Conservation (phyloP, 1,140 invertebrate genomes). For the Drosophila lowei region DNA sequence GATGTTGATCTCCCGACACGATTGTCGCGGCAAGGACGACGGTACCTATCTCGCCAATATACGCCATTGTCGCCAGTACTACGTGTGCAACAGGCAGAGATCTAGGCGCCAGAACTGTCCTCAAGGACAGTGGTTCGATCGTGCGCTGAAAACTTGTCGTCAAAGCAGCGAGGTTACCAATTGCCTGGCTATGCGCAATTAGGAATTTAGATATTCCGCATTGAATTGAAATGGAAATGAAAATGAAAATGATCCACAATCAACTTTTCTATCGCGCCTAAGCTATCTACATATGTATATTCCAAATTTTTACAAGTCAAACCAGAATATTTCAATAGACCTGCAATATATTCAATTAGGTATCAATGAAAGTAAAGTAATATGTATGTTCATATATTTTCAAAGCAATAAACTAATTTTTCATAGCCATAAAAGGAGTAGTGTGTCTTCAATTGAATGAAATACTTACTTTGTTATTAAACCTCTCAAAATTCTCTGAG, state of each 20-base stretch:
- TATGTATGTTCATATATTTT: too few relatives aligned
- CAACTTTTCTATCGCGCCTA: too few relatives aligned
- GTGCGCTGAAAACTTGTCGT: conserved; percentile 25
- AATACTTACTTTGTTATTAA: too few relatives aligned
- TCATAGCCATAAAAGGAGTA: too few relatives aligned
- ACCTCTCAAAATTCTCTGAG: too few relatives aligned
- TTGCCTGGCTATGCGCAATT: conserved; percentile 44
- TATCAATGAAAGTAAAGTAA: too few relatives aligned
- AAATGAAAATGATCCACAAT: background rate
- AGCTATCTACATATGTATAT: too few relatives aligned
- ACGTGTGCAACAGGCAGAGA: conserved; percentile 40
- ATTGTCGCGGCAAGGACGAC: conserved; percentile 36
- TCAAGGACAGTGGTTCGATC: conserved; percentile 53
- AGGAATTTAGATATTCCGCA: background rate
- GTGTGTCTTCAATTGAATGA: too few relatives aligned
- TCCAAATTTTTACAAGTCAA: too few relatives aligned
- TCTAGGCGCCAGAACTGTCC: conserved; percentile 37
- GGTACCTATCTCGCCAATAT: conserved; percentile 37
- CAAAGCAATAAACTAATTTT: too few relatives aligned
- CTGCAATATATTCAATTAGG: too few relatives aligned
- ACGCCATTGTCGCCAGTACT: conserved; percentile 54
- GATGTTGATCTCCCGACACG: conserved; percentile 10
- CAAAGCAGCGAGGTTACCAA: conserved; percentile 36
- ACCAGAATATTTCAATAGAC: too few relatives aligned
- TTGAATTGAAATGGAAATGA: background rate